Percentiles rank a stretch among this genome's conserved stretches.
Conservation (phyloP, 2,797 vertebrate species). For the Tadarida brasiliensis region DNA sequence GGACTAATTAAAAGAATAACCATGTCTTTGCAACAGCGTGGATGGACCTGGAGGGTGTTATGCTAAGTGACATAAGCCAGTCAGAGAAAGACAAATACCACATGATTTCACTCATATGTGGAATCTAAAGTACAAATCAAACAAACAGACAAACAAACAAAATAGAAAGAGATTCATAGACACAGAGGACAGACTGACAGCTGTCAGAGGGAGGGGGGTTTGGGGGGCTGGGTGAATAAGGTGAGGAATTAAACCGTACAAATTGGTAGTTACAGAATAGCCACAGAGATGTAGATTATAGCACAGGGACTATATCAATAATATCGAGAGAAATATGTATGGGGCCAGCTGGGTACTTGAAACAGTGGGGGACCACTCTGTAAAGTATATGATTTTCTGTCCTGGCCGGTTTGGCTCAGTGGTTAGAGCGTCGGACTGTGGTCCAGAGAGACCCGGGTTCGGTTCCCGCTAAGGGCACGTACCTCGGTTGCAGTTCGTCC, state of each 20-base stretch:
- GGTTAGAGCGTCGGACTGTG: too few species aligned
- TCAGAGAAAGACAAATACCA: neutral
- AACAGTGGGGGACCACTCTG: neutral
- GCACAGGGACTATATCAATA: neutral
- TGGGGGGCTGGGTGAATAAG: neutral
- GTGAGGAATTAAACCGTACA: neutral
- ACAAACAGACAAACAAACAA: neutral
- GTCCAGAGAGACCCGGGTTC: too few species aligned
- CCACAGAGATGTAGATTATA: neutral
- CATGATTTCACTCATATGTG: neutral
- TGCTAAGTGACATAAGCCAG: neutral
- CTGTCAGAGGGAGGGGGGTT: neutral
- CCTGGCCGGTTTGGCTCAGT: too few species aligned
- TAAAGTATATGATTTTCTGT: neutral
- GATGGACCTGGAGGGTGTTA: neutral
- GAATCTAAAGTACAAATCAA: neutral
- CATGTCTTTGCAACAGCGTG: neutral
- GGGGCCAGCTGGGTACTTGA: neutral
- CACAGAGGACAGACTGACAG: neutral
- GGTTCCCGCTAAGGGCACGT: too few species aligned
- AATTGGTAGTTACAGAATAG: neutral
- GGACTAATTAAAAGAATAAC: neutral
- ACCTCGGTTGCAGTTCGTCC: too few species aligned
- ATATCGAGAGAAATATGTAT: neutral
- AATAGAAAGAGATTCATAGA: neutral